Evolutionary conservation across 2,888 invertebrate species (phyloP).

Genomic region (Molanna angustata): DNA sequence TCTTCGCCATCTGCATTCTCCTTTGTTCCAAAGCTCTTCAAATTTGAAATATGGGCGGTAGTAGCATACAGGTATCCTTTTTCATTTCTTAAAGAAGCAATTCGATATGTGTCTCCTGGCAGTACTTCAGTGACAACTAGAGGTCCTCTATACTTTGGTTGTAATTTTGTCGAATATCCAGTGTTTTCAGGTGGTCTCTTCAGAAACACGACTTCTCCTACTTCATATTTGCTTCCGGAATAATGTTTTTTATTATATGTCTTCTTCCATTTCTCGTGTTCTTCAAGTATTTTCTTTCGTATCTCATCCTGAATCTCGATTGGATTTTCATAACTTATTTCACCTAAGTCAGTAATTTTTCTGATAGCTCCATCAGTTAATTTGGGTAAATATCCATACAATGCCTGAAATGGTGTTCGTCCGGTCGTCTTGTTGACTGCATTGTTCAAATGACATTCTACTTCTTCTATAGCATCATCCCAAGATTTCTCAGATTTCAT

Average conservation of each 20-base stretch:
- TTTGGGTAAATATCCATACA: neutral
- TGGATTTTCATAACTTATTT: neutral
- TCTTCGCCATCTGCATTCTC: neutral
- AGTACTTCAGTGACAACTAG: neutral
- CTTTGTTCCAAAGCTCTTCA: neutral
- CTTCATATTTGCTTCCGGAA: neutral
- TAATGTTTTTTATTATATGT: neutral
- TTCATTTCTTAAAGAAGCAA: neutral
- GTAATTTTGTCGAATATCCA: neutral
- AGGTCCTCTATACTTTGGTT: neutral
- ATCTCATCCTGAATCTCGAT: neutral
- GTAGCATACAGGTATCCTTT: neutral
- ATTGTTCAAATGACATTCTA: neutral
- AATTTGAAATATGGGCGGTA: neutral
- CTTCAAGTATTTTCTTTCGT: neutral
- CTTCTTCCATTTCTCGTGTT: neutral
- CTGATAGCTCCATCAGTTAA: neutral
- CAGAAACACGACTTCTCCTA: conserved; percentile 1
- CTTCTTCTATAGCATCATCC: neutral
- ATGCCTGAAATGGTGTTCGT: neutral
- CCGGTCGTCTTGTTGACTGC: neutral
- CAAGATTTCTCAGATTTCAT: conserved; percentile 1
- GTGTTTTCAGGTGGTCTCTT: neutral
- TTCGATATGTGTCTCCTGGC: conserved; percentile 1
- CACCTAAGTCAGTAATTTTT: neutral